A percentile compares a stretch with the other conserved stretches of the same genome.
These are phyloP conservation scores for Mallotus villosus DNA, from an alignment of 2,797 vertebrate species.

Conservation along the genomic window DNA sequence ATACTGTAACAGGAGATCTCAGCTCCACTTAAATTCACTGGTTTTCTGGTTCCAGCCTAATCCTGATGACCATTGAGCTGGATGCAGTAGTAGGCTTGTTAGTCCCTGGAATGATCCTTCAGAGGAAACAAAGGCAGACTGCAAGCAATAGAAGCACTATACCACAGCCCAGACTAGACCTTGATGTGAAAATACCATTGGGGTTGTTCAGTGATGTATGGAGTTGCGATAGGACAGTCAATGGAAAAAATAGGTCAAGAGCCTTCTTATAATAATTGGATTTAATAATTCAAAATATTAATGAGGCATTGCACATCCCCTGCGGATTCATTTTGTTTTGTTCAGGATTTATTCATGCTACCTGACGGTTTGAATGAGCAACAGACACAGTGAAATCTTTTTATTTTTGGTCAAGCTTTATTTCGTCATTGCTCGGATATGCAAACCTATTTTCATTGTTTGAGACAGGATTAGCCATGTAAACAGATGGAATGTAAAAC, in stretches of 20 bases:
- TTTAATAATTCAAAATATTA: constrained; percentile 81
- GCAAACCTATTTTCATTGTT: constrained; percentile 23
- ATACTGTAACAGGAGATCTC: constrained; percentile 78
- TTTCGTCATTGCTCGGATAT: constrained; percentile 38
- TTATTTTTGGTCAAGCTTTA: constrained; percentile 52
- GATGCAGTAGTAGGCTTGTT: constrained; percentile 35
- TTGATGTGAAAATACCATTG: not conserved
- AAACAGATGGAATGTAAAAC: not conserved
- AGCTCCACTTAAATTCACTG: constrained; percentile 78
- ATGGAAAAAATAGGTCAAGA: constrained; percentile 71
- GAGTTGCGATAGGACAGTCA: constrained; percentile 64
- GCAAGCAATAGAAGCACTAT: constrained; percentile 20
- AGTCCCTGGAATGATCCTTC: constrained; percentile 43
- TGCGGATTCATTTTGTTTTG: constrained; percentile 69
- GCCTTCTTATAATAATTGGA: constrained; percentile 72
- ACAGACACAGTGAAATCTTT: constrained; percentile 56
- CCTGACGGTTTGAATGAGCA: constrained; percentile 64
- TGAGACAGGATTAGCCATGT: constrained; percentile 32
- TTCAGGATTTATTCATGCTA: constrained; percentile 67
- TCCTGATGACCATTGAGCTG: constrained; percentile 73
- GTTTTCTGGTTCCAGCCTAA: constrained; percentile 74
- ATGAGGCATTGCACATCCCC: constrained; percentile 59
- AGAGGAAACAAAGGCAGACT: constrained; percentile 30
- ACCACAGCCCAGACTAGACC: constrained; percentile 25
- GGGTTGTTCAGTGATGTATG: constrained; percentile 33